Base-by-base conservation (phyloP, 35 echinoderm and acorn worm species). In the Nesometra sesokonis region DNA sequence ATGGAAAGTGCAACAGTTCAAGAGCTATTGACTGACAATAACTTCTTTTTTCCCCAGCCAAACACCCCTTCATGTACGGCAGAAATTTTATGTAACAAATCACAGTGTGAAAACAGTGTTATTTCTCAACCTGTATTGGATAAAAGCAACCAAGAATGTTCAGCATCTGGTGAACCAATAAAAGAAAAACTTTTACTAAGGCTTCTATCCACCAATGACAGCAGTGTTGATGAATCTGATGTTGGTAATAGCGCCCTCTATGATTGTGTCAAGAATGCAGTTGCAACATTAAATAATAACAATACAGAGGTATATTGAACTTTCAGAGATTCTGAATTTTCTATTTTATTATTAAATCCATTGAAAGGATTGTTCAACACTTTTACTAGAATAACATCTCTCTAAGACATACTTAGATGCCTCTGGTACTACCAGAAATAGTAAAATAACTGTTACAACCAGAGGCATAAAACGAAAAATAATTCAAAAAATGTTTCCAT, bases 261-360 rank as follows among this genome's bases (percentile, higher is more conserved):
- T 77, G 93, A 94, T 32, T 85, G 86, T 37, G 47, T 90, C 23
- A 90, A 88, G 34, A 84, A 79, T 79, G 93, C 93, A 29, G 86
- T 94, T 85, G 88, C 83, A 36, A 84, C 87, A 35, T 82, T 93
- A 13, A 88, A 80, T 67, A 78, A 36, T 15, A 88, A 85, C 77
- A 88, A 85, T 34, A 34, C 57, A 23, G 36, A 30, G n/a, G 78
- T 35, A 35, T n/a, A n/a, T n/a, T n/a, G n/a, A n/a, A n/a, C n/a
- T n/a, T n/a, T n/a, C n/a, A n/a, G n/a, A 83, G 9, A 67, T 17
- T 19, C 1, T 19, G 52, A 4, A 43, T 43, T 15, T 43, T 43
- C 15, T 43, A 27, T 17, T 27, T 67, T 43, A 7, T 43, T 43
- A 43, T 43, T 4, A 32, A 34, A 34, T n/a, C n/a, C n/a, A n/a